These are phyloP conservation scores for Sclerurus mexicanus DNA, from an alignment of 2,113 vertebrate genomes.

Conservation along the genomic window DNA sequence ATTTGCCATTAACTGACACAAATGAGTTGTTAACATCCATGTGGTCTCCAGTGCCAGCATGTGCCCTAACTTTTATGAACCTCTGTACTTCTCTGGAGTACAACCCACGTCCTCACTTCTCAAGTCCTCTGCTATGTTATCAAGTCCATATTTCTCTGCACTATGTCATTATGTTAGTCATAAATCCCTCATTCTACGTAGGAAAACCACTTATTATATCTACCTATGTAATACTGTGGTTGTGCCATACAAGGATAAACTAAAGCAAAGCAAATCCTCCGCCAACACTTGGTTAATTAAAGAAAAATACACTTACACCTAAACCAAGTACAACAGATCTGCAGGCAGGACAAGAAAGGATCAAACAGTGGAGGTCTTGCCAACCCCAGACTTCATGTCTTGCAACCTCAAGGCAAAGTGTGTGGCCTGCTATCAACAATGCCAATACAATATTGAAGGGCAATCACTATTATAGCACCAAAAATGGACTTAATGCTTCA, in stretches of 20 bases:
- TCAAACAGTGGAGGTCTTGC: not conserved
- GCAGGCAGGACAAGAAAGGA: not conserved
- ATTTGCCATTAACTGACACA: not conserved
- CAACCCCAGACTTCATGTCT: not conserved
- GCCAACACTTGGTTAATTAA: not conserved
- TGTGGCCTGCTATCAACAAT: not conserved
- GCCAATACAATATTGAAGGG: not conserved
- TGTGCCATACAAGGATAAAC: not conserved
- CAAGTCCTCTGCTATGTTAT: not conserved
- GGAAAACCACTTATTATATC: not conserved
- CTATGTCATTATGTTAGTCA: not conserved
- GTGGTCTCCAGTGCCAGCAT: accelerated
- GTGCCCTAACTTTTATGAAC: accelerated
- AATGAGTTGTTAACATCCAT: not conserved
- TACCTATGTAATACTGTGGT: not conserved
- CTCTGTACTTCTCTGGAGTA: not conserved
- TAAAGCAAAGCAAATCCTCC: not conserved
- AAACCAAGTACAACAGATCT: not conserved
- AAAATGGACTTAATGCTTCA: not conserved
- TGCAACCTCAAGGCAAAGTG: not conserved
- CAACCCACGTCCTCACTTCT: not conserved
- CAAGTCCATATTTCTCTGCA: not conserved
- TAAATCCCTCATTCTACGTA: not conserved
- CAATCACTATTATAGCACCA: not conserved
- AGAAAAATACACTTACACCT: not conserved